phyloP scores from a whole-genome alignment of 2,113 vertebrate species.

The Baryphthengus martii region DNA sequence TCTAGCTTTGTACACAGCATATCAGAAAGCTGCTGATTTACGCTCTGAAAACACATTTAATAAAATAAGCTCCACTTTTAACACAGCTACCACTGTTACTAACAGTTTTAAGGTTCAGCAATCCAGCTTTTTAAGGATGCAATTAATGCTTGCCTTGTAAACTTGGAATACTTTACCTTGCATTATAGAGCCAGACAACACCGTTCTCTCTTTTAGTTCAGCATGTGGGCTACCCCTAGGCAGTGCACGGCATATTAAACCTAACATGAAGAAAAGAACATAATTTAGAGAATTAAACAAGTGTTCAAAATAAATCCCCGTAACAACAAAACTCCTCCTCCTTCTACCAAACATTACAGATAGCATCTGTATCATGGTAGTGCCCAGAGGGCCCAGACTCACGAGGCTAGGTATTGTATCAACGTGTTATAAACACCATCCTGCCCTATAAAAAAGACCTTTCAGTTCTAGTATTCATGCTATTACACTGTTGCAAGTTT shows the following conservation, averaged over 20 bases:
- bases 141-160: not conserved
- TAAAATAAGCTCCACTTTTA: not conserved
- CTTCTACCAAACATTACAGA: not conserved
- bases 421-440: slow-evolving; percentile 14
- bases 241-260: slow-evolving; percentile 91
- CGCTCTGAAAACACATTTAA: not conserved
- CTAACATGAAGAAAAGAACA: slow-evolving; percentile 68
- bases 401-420: not conserved
- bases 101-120: not conserved
- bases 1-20: not conserved
- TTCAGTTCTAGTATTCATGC: not conserved
- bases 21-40: not conserved
- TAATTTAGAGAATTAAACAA: slow-evolving; percentile 21
- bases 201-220: slow-evolving; percentile 88
- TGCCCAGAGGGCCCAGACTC: not conserved
- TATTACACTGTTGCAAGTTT: slow-evolving; percentile 4
- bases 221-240: slow-evolving; percentile 89
- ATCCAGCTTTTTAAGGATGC: not conserved
- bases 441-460: not conserved
- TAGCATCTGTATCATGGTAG: not conserved
- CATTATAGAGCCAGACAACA: slow-evolving; percentile 96
- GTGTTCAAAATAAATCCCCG: not conserved
- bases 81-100: not conserved
- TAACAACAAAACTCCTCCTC: not conserved
- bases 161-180: slow-evolving; percentile 79